These are phyloP conservation scores for Micrastur ruficollis DNA, from an alignment of 2,797 vertebrate species.

Conservation along the genomic window DNA sequence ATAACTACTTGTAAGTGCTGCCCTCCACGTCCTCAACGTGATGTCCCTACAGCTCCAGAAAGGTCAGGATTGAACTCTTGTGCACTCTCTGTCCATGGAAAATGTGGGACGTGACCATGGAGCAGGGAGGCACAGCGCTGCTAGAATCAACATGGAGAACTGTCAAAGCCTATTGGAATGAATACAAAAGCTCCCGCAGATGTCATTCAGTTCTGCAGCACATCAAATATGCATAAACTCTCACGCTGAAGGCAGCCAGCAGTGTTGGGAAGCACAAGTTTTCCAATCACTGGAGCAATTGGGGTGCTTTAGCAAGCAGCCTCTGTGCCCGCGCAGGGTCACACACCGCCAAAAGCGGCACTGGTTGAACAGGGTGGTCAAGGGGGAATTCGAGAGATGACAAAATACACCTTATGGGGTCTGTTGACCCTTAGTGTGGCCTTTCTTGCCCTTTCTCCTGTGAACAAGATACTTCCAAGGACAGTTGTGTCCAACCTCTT, in stretches of 20 bases:
- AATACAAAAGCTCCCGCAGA: background rate
- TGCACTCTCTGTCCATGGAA: background rate
- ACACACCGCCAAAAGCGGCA: background rate
- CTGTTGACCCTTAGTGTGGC: background rate
- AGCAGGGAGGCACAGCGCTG: background rate
- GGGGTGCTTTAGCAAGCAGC: background rate
- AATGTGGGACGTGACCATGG: background rate
- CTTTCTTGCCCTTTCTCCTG: background rate
- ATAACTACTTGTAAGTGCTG: background rate
- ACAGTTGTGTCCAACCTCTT: accelerated
- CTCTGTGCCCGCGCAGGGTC: background rate
- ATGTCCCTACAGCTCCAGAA: background rate
- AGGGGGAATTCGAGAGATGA: background rate
- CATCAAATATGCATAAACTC: accelerated
- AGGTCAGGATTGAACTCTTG: background rate
- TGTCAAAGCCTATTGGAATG: background rate
- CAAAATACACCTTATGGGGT: background rate
- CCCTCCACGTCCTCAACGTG: background rate
- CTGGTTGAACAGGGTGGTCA: background rate
- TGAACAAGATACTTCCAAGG: background rate
- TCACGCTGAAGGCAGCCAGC: background rate
- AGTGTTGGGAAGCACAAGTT: background rate
- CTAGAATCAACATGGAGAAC: background rate
- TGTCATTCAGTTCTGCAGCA: background rate
- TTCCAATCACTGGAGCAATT: background rate